Base-by-base conservation (phyloP, 2,113 vertebrate species). In the Cyanoramphus novaezelandiae region DNA sequence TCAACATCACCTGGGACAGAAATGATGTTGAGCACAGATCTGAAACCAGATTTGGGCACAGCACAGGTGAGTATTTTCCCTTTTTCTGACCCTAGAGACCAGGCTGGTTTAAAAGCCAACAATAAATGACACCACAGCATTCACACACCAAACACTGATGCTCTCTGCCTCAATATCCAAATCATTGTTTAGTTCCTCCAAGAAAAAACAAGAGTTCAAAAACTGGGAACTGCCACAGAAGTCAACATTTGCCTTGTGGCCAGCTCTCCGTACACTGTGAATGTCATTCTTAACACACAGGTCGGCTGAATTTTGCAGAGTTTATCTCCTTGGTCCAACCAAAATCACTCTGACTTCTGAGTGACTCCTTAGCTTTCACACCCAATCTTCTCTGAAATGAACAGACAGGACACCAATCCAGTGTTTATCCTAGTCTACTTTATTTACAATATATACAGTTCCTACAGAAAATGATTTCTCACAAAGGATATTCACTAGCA, bases 391-490 rank as follows among this genome's bases (percentile, higher is more conserved):
- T 31, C 62, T 50, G 25, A 28, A 97, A 96, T 7, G 17, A 95
- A 68, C 0, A 2, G 19, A 49, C 82, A 6, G 31, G 81, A 95
- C 80, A 82, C 69, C 35, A 2, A 13, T 11, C 12, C 93, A 85
- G 63, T 0, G 16, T 77, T 92, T 3, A 52, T 60, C 53, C 88
- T 12, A 6, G 53, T 31, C 86, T 74, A 7, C 72, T 97, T 97
- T 97, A 97, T 97, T 97, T 96, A 96, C 96, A 96, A 1, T 82
- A 96, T 93, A 49, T 87, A 96, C 96, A 97, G 77, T n/a, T 96
- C 91, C 93, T 77, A 96, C 91, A 97, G 92, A 88, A 86, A 88
- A 69, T 0, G 11, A 9, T 29, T 94, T 94, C 77, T 89, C 91
- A 92, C 94, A 95, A 78, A 88, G 93, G 83, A 39, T 67, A 63